Base-by-base conservation (phyloP, 35 echinoderm and acorn worm genomes). In the Patiria miniata region DNA sequence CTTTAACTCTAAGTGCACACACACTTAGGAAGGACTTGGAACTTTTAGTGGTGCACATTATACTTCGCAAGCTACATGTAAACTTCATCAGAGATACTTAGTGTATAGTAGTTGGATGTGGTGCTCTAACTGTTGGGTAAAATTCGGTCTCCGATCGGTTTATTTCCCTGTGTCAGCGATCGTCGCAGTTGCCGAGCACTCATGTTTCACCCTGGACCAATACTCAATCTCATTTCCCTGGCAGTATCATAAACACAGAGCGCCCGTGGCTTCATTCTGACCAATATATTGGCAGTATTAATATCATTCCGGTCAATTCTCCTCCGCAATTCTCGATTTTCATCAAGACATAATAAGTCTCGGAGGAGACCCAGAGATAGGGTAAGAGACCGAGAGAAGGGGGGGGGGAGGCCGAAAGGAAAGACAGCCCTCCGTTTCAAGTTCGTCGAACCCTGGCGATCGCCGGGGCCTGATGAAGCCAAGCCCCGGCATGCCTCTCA, bases 201-300 rank as follows among this genome's bases (percentile, higher is more conserved):
- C 65, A 73, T 30, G 34, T 73, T 73, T 73, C 65, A 73, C 34
- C 19, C 26, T 73, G 42, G 42, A n/a, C 42, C 42, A 47, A 73
- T 28, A 26, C 34, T 73, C 10, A 14, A 23, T 73, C 34, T 73
- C 14, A 18, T 34, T 73, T 73, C 19, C 65, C 26, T 73, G 26
- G 26, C 19, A 32, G 65, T 73, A 73, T 73, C 65, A 73, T 73
- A 14, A 34, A 73, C 65, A 73, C 65, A 73, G 65, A 28, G 65
- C 10, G 65, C 65, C 65, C 65, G 0, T 18, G 65, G 65, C 65
- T 73, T 26, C 65, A 73, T 28, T 73, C 65, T 73, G 65, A 73
- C 65, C 65, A 73, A 73, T 73, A 73, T 73, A 73, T 73, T 73
- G 65, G 65, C 65, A 30, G 65, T 73, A 73, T 73, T 73, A 30